Evolutionary conservation across 2,113 vertebrate species (phyloP).

Genomic region (Sialia sialis): DNA sequence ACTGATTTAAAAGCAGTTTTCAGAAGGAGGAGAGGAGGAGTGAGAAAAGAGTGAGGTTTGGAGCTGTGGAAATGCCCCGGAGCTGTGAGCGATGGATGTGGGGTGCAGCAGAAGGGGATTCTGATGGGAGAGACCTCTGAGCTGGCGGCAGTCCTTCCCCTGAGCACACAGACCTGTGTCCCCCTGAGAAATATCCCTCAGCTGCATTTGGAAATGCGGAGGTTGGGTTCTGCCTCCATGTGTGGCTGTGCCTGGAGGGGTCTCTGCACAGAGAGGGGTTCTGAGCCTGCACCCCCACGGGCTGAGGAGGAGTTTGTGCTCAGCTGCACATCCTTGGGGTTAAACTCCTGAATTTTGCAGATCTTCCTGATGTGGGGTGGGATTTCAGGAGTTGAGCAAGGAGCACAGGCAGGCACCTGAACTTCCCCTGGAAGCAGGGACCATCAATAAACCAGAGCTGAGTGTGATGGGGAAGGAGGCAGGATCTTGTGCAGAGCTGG

Average conservation of each 20-base stretch:
- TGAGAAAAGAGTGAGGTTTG: rapidly evolving
- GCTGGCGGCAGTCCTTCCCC: background rate
- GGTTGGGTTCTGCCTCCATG: background rate
- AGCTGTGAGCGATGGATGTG: background rate
- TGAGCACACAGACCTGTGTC: rapidly evolving
- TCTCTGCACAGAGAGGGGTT: rapidly evolving
- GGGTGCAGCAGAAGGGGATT: background rate
- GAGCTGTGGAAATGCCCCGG: background rate
- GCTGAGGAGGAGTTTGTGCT: background rate
- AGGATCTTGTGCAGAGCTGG: background rate
- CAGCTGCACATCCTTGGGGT: rapidly evolving
- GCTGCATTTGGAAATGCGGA: background rate
- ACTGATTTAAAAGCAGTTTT: background rate
- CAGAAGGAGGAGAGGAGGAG: background rate
- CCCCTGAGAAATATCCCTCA: background rate
- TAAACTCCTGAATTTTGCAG: background rate
- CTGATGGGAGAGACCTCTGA: rapidly evolving
- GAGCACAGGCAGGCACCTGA: rapidly evolving
- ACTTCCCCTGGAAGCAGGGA: rapidly evolving
- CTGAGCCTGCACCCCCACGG: rapidly evolving
- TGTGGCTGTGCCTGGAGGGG: background rate
- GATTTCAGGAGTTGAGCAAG: background rate
- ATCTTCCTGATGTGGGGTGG: background rate
- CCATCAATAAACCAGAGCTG: rapidly evolving
- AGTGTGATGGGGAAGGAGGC: background rate